phyloP scores from a whole-genome alignment of 2,797 vertebrate genomes.

The Helicolenus hilgendorfi region DNA sequence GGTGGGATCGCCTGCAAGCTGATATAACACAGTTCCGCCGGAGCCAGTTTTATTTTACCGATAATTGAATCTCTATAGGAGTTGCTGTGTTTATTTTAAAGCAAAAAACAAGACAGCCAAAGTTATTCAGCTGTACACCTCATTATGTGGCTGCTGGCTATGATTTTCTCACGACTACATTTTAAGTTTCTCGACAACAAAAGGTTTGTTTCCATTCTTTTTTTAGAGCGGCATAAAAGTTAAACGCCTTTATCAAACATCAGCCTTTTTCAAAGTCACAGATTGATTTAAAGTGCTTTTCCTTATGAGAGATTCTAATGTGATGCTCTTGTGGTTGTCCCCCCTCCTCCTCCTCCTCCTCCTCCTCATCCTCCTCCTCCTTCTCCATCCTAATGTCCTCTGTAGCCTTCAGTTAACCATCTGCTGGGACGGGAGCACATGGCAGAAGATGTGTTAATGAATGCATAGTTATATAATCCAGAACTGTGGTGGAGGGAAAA shows the following conservation, averaged over 20 bases:
- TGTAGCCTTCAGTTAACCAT: constrained; percentile 74
- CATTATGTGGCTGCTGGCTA: constrained; percentile 6
- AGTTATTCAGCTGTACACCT: neutral
- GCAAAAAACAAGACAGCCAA: neutral
- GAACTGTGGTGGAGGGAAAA: constrained; percentile 50
- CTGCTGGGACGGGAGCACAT: constrained; percentile 66
- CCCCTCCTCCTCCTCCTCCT: no score
- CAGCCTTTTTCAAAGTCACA: constrained; percentile 36
- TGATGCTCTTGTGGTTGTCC: constrained; percentile 33
- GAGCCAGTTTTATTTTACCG: constrained; percentile 2
- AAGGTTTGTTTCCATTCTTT: neutral
- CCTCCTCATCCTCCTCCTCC: neutral
- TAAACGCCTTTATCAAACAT: neutral
- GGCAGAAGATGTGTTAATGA: constrained; percentile 71
- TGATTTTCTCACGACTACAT: neutral
- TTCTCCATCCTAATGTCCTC: constrained; percentile 16
- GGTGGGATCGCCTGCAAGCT: constrained; percentile 3
- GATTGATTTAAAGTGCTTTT: constrained; percentile 37
- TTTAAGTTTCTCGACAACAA: neutral
- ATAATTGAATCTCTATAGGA: constrained; percentile 36
- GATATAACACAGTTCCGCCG: constrained; percentile 9
- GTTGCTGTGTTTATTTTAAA: constrained; percentile 12
- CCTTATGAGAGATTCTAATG: constrained; percentile 31
- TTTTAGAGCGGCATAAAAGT: neutral
- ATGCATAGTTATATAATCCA: constrained; percentile 79